Evolutionary conservation across 1,140 invertebrate species (phyloP).

Genomic region (Druon quercuslanigerum): DNA sequence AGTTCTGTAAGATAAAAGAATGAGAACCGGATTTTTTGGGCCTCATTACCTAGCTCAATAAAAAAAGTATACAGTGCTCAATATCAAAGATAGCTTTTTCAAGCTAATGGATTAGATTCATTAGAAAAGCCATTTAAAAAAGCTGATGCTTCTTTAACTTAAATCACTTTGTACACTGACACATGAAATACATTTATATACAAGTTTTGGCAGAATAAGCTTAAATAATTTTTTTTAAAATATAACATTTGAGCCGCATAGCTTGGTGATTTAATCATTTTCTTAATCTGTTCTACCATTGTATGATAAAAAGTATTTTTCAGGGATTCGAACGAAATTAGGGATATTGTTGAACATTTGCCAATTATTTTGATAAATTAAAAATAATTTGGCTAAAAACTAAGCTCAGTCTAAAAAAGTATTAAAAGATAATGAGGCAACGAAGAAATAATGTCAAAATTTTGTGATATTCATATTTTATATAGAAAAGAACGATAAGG

Average conservation of each 20-base stretch:
- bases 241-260: background rate
- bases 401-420: too few relatives aligned
- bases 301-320: background rate
- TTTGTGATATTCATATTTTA: too few relatives aligned
- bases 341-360: too few relatives aligned
- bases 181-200: constrained; percentile 20
- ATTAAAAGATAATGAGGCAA: too few relatives aligned
- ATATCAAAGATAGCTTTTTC: background rate
- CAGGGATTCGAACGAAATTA: too few relatives aligned
- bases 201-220: constrained; percentile 18
- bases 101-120: too few relatives aligned
- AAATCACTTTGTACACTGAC: background rate
- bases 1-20: background rate
- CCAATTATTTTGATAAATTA: too few relatives aligned
- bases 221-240: constrained; percentile 14
- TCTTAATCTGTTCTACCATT: background rate
- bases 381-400: too few relatives aligned
- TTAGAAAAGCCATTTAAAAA: background rate
- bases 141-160: background rate
- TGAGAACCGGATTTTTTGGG: background rate
- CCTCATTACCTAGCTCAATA: background rate
- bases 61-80: background rate
- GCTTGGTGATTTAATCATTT: constrained; percentile 7
- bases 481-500: too few relatives aligned
- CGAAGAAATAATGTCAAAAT: too few relatives aligned